These are phyloP conservation scores for Xyliphius kryptos DNA, from an alignment of 2,113 vertebrate species.

Conservation along the genomic window DNA sequence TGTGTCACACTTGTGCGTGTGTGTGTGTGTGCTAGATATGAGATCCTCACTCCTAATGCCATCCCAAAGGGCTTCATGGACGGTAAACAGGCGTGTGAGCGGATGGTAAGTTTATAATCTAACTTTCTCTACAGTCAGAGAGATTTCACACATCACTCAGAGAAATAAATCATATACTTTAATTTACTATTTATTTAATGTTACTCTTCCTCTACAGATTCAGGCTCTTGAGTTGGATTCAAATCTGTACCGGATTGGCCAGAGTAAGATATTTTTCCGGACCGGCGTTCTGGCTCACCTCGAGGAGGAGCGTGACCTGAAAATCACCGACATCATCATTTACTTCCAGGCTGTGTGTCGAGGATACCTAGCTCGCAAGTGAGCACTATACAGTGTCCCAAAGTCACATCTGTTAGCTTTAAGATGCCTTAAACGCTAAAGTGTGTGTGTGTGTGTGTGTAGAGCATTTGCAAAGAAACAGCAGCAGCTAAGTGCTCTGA, in stretches of 20 bases:
- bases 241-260: slow-evolving; percentile 94
- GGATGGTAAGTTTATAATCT: slow-evolving; percentile 91
- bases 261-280: slow-evolving; percentile 99
- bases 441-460: too few species aligned
- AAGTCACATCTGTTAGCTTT: too few species aligned
- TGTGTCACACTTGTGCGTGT: too few species aligned
- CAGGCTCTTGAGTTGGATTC: slow-evolving; percentile 89
- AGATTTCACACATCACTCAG: too few species aligned
- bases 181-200: too few species aligned
- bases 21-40: slow-evolving; percentile 72
- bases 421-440: too few species aligned
- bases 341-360: slow-evolving; percentile 96
- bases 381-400: too few species aligned
- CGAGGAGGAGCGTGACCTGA: slow-evolving; percentile 93
- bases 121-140: too few species aligned
- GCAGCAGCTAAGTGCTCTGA: slow-evolving; percentile 92
- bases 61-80: slow-evolving; percentile 99
- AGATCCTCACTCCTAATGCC: slow-evolving; percentile 95
- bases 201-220: too few species aligned
- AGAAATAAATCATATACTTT: too few species aligned
- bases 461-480: slow-evolving; percentile 97
- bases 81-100: slow-evolving; percentile 94
- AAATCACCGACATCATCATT: slow-evolving; percentile 97
- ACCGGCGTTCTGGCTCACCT: slow-evolving; percentile 93
- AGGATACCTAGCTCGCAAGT: slow-evolving; percentile 94